Evolutionary conservation across 2,113 vertebrate genomes (phyloP).

Genomic region (Crocuta crocuta): DNA sequence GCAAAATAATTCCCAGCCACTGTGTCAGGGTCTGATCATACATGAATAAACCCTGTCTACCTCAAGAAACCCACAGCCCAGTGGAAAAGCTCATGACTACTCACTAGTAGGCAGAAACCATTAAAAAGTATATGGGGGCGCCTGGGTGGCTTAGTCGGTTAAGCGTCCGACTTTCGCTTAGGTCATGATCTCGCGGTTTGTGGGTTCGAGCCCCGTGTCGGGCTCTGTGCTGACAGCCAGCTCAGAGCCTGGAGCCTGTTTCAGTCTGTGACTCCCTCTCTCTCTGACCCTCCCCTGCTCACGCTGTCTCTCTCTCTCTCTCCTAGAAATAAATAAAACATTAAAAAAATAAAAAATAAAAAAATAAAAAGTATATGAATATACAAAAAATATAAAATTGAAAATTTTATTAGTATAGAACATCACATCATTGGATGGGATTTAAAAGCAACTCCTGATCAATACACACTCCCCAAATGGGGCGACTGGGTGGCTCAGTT

Average conservation of each 20-base stretch:
- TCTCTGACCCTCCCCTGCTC: no score
- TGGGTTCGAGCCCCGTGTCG: no score
- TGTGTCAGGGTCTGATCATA: neutral
- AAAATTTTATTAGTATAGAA: slow-evolving; percentile 3
- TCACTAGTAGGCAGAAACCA: neutral
- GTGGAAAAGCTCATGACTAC: neutral
- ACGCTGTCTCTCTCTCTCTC: no score
- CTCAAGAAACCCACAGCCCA: slow-evolving; percentile 27
- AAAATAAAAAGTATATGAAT: neutral
- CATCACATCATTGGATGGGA: neutral
- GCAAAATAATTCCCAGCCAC: neutral
- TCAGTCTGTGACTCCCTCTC: no score
- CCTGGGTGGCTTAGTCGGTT: no score
- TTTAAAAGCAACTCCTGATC: slow-evolving; percentile 34
- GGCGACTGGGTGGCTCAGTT: no score
- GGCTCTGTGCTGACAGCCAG: no score
- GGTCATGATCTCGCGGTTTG: no score
- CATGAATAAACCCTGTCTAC: neutral
- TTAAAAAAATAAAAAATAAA: no score
- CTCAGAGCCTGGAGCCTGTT: no score
- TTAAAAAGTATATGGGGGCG: neutral
- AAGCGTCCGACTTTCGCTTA: no score
- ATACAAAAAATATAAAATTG: slow-evolving; percentile 14
- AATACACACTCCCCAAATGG: neutral
- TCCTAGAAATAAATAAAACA: no score